These are phyloP conservation scores for Pogonocherus hispidulus DNA, from an alignment of 2,888 invertebrate species.

Conservation along the genomic window DNA sequence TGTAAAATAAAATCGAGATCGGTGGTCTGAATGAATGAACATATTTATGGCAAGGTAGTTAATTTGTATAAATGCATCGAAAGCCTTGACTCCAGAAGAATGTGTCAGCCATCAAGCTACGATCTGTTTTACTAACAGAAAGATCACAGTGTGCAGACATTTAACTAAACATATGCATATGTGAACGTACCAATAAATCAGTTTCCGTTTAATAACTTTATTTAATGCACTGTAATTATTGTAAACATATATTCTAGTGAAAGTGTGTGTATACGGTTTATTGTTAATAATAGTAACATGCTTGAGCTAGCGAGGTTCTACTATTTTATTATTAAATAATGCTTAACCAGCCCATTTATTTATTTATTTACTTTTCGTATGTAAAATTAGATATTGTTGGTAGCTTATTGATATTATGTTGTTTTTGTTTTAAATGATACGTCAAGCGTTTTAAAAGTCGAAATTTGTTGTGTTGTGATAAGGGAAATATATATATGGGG, in stretches of 20 bases:
- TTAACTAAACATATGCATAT: background rate
- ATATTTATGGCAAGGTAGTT: background rate
- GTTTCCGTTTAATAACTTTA: background rate
- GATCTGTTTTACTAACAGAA: constrained; percentile 18
- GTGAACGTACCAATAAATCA: background rate
- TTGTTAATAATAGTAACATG: constrained; percentile 17
- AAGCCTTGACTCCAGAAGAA: constrained; percentile 38
- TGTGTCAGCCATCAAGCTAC: constrained; percentile 17
- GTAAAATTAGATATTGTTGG: background rate
- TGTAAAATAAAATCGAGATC: background rate
- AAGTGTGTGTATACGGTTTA: constrained; percentile 19
- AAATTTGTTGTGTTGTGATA: background rate
- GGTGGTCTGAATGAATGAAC: background rate
- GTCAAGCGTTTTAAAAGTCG: background rate
- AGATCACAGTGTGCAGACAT: constrained; percentile 14
- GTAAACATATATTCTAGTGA: constrained; percentile 7
- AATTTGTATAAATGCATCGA: constrained; percentile 19
- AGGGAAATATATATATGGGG: no score
- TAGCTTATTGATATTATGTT: no score
- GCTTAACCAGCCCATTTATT: background rate
- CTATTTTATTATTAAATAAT: background rate
- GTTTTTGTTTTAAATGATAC: background rate
- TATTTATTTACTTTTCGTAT: background rate
- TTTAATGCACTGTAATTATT: background rate
- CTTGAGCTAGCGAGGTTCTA: background rate